phyloP scores from a whole-genome alignment of 2,113 vertebrate species.

The Ciconia boyciana region DNA sequence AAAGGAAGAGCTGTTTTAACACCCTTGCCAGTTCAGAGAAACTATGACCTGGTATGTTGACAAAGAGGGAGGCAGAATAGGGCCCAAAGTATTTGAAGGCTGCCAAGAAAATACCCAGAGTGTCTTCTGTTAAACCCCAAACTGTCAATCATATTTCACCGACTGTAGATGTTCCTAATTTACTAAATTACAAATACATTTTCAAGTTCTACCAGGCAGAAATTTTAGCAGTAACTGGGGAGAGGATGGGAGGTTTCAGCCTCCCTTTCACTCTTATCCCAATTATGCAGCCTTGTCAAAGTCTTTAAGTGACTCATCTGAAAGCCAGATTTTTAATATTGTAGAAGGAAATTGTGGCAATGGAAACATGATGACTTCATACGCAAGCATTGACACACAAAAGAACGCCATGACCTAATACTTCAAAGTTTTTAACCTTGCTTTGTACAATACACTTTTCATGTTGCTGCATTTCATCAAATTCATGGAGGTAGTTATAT shows the following conservation, averaged over 20 bases:
- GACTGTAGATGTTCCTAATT: constrained; percentile 54
- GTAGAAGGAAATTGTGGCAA: constrained; percentile 68
- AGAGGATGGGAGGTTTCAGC: constrained; percentile 44
- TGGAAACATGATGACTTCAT: constrained; percentile 68
- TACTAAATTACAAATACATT: constrained; percentile 61
- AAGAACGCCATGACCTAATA: constrained; percentile 67
- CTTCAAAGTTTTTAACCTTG: constrained; percentile 56
- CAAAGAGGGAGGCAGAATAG: constrained; percentile 56
- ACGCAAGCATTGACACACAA: constrained; percentile 66
- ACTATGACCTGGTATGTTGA: neutral
- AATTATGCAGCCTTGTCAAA: constrained; percentile 54
- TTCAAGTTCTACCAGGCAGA: constrained; percentile 67
- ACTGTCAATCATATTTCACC: constrained; percentile 50
- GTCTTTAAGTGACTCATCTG: constrained; percentile 58
- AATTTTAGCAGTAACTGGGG: constrained; percentile 62
- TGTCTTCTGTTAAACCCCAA: constrained; percentile 65
- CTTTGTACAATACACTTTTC: constrained; percentile 76
- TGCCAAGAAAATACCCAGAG: constrained; percentile 63
- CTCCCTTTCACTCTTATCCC: constrained; percentile 43
- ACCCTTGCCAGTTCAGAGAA: constrained; percentile 28
- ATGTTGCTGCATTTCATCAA: constrained; percentile 84
- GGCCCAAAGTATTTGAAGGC: constrained; percentile 55
- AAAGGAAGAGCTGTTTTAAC: constrained; percentile 18
- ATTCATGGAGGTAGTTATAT: constrained; percentile 96
- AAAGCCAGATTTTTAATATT: constrained; percentile 58